Percentiles rank a stretch among this genome's conserved stretches.
Evolutionary conservation across 2,113 vertebrate species (phyloP).

Genomic region (Nannospalax galili): DNA sequence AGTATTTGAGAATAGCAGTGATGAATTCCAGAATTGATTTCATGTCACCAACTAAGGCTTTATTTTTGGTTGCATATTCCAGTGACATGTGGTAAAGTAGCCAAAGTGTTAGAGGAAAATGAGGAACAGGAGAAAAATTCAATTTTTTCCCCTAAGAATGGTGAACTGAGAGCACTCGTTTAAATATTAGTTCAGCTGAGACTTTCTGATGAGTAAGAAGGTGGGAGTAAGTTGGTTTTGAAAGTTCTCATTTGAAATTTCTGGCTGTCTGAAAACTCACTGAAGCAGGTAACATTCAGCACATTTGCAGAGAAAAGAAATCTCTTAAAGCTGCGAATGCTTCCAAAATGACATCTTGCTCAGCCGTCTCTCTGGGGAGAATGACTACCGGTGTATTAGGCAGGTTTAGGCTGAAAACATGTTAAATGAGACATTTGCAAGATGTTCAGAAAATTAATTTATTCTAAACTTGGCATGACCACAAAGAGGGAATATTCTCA

Average conservation of each 20-base stretch:
- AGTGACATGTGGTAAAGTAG: conserved; percentile 81
- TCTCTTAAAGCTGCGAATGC: conserved; percentile 38
- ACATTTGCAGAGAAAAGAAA: conserved; percentile 48
- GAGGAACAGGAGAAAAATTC: conserved; percentile 52
- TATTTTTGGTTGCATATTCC: conserved; percentile 83
- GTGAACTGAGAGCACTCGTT: conserved; percentile 78
- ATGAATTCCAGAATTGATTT: conserved; percentile 84
- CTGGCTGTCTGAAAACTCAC: conserved; percentile 63
- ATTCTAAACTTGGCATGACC: conserved; percentile 75
- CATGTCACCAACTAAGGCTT: conserved; percentile 82
- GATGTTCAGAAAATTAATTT: conserved; percentile 80
- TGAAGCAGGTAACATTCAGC: conserved; percentile 27
- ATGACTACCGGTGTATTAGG: not conserved
- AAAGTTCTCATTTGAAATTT: conserved; percentile 68
- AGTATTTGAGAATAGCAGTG: conserved; percentile 82
- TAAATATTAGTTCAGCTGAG: conserved; percentile 75
- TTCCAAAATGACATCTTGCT: conserved; percentile 71
- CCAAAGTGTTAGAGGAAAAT: conserved; percentile 76
- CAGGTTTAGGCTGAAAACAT: conserved; percentile 64
- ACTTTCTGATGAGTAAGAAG: conserved; percentile 78
- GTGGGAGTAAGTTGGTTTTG: conserved; percentile 75
- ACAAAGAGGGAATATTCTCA: conserved; percentile 77
- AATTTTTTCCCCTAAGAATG: conserved; percentile 81
- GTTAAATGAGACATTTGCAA: conserved; percentile 78
- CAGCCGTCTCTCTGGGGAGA: conserved; percentile 42